These are phyloP conservation scores for Falco peregrinus DNA, from an alignment of 2,797 vertebrate genomes.

Conservation along the genomic window DNA sequence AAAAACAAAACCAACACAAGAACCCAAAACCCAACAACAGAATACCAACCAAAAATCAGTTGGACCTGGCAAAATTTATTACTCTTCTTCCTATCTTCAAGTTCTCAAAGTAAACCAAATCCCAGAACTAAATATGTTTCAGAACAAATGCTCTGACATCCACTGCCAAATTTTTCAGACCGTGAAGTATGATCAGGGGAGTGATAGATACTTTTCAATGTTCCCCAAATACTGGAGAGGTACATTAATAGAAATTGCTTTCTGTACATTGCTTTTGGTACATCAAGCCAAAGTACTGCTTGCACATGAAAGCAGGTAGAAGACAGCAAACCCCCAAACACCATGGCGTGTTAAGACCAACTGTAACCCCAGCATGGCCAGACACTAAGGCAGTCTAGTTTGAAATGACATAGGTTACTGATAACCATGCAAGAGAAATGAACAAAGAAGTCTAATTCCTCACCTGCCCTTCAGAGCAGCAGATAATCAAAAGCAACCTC, in stretches of 20 bases:
- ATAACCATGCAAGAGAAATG: not conserved
- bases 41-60: not conserved
- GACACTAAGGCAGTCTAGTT: not conserved
- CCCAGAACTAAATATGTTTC: not conserved
- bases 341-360: not conserved
- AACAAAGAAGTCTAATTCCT: not conserved
- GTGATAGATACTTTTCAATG: not conserved
- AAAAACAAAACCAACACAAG: not conserved
- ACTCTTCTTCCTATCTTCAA: not conserved
- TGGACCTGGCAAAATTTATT: not conserved
- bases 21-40: not conserved
- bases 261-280: not conserved
- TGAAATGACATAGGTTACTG: not conserved
- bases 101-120: not conserved
- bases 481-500: not conserved
- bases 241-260: not conserved
- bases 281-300: not conserved
- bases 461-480: not conserved
- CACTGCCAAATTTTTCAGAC: not conserved
- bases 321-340: fast-evolving
- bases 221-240: not conserved
- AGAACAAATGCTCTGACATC: not conserved
- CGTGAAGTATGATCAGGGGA: not conserved
- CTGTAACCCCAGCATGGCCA: not conserved
- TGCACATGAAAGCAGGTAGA: not conserved